Percentiles rank a stretch among this genome's conserved stretches.
phyloP scores from a whole-genome alignment of 2,113 vertebrate genomes.

The Ciconia boyciana region DNA sequence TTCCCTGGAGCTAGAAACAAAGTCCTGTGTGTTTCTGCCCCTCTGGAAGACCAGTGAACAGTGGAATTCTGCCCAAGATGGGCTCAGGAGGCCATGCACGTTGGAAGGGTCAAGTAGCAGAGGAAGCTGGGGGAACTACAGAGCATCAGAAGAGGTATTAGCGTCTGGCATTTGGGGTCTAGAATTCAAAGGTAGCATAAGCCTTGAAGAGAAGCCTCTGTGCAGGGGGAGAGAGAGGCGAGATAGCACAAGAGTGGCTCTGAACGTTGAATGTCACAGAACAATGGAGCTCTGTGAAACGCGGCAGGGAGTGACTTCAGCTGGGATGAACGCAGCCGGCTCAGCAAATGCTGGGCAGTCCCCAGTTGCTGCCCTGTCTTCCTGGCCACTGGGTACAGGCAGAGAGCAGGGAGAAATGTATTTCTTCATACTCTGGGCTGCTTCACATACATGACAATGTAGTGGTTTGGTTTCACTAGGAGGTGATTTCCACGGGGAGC shows the following conservation, averaged over 20 bases:
- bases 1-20: neutral
- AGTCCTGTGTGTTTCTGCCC: neutral
- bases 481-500: neutral
- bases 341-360: neutral
- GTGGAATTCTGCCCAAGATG: neutral
- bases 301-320: neutral
- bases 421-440: neutral
- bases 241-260: neutral
- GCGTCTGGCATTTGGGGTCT: neutral
- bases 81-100: neutral
- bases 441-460: fast-evolving
- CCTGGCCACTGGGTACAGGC: neutral
- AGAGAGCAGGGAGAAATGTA: neutral
- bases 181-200: neutral
- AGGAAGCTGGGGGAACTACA: neutral
- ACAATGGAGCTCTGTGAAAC: slow-evolving; percentile 37
- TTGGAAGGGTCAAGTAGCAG: neutral
- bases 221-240: neutral
- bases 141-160: neutral
- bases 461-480: neutral
- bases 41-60: neutral
- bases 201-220: neutral
- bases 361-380: neutral
- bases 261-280: neutral
- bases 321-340: neutral